Evolutionary conservation across 2,888 invertebrate genomes (phyloP).

Genomic region (Pyrgus malvae): DNA sequence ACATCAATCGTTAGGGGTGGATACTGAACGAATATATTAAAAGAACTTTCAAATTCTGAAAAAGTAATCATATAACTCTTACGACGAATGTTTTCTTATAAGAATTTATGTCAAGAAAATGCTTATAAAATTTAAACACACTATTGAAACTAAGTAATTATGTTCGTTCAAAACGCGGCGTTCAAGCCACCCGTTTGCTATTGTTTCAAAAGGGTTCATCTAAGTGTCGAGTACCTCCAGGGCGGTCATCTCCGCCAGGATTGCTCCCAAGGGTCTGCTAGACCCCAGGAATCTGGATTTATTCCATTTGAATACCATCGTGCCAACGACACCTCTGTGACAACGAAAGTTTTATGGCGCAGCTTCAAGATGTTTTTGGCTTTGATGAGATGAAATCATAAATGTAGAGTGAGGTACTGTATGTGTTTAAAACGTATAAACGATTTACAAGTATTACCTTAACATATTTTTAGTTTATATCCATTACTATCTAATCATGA

Average conservation of each 20-base stretch:
- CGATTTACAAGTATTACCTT: too few species aligned
- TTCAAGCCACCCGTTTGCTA: slow-evolving; percentile 45
- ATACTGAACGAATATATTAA: too few species aligned
- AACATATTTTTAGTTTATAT: too few species aligned
- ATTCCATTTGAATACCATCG: slow-evolving; percentile 68
- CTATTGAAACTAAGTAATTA: slow-evolving; percentile 6
- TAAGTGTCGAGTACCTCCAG: slow-evolving; percentile 70
- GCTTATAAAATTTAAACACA: too few species aligned
- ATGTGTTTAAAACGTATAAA: too few species aligned
- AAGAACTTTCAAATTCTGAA: too few species aligned
- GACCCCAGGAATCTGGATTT: slow-evolving; percentile 71
- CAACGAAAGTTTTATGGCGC: slow-evolving; percentile 63
- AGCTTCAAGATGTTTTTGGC: slow-evolving; percentile 56
- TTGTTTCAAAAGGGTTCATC: slow-evolving; percentile 57
- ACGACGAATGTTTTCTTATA: too few species aligned
- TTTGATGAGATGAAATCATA: slow-evolving; percentile 57
- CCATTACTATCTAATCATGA: too few species aligned
- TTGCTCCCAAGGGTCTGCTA: slow-evolving; percentile 74
- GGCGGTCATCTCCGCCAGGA: slow-evolving; percentile 76
- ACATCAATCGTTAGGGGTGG: too few species aligned
- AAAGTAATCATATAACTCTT: too few species aligned
- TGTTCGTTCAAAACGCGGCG: slow-evolving; percentile 35
- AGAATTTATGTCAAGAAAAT: too few species aligned
- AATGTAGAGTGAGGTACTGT: too few species aligned
- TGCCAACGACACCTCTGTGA: slow-evolving; percentile 66